Conservation (phyloP, 2,797 vertebrate genomes). For the Sandelia bainsii region DNA sequence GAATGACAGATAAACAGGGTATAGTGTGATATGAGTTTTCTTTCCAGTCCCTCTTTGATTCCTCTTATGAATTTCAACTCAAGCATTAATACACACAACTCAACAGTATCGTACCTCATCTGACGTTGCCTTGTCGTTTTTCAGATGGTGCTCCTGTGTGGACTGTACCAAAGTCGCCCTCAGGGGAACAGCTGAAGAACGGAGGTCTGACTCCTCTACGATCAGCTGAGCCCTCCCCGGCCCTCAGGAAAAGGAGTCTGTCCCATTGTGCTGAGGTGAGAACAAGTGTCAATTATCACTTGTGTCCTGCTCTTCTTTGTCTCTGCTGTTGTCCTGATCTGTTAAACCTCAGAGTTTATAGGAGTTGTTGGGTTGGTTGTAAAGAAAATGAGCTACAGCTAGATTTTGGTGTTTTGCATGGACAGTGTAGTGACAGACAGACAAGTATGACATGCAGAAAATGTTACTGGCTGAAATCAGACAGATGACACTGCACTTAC, state of each 20-base stretch:
- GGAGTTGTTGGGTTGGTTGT: neutral
- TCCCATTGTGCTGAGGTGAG: slow-evolving; percentile 89
- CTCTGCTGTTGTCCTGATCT: neutral
- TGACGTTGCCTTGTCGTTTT: slow-evolving; percentile 60
- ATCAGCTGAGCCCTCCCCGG: slow-evolving; percentile 86
- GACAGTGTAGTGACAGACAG: neutral
- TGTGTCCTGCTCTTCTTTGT: neutral
- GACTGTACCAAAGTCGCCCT: slow-evolving; percentile 92
- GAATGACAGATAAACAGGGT: slow-evolving; percentile 19
- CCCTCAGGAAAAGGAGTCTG: slow-evolving; percentile 81
- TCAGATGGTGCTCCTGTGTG: slow-evolving; percentile 92
- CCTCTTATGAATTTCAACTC: neutral
- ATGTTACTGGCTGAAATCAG: no score
- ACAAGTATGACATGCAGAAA: neutral
- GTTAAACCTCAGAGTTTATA: neutral
- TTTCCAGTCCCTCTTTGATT: slow-evolving; percentile 4
- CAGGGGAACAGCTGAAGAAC: slow-evolving; percentile 90
- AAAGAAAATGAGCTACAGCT: slow-evolving; percentile 10
- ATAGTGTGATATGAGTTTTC: neutral
- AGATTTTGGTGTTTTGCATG: neutral
- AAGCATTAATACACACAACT: neutral
- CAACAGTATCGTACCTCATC: neutral
- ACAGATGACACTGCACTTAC: no score
- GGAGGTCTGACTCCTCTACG: slow-evolving; percentile 87
- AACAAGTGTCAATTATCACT: slow-evolving; percentile 9